Conservation (phyloP, 1,140 invertebrate species). For the Latrodectus geometricus region DNA sequence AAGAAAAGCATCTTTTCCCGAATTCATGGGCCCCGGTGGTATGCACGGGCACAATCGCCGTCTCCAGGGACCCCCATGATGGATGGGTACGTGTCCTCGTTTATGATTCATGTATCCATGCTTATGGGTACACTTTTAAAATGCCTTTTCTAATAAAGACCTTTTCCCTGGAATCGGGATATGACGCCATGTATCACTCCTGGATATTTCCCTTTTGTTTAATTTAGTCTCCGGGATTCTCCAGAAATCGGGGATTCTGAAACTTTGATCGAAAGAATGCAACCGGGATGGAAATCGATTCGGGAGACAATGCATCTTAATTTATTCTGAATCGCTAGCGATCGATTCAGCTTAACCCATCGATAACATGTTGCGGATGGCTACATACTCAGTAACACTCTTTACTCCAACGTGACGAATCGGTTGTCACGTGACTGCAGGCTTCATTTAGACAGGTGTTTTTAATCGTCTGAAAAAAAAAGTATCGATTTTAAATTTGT, state of each 20-base stretch:
- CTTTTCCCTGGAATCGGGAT: slow-evolving; percentile 19
- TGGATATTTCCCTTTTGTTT: not conserved
- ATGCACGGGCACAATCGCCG: not conserved
- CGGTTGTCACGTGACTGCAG: no score
- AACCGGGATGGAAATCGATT: not conserved
- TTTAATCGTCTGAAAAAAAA: no score
- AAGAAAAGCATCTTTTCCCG: slow-evolving; percentile 37
- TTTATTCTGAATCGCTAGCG: not conserved
- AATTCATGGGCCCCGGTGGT: not conserved
- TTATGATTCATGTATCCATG: slow-evolving; percentile 43
- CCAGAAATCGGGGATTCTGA: not conserved
- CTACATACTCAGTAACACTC: no score
- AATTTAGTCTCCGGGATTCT: not conserved
- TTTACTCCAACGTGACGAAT: no score
- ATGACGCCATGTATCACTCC: slow-evolving; percentile 39
- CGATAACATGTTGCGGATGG: no score
- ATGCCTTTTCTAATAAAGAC: slow-evolving; percentile 60
- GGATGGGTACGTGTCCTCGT: slow-evolving; percentile 27
- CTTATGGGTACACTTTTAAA: slow-evolving; percentile 41
- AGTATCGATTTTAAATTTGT: no score
- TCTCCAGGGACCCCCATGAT: slow-evolving; percentile 38
- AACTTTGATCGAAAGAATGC: not conserved
- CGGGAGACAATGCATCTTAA: not conserved
- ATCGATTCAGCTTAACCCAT: no score
- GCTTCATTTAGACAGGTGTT: no score